phyloP scores from a whole-genome alignment of 2,797 vertebrate species.

The Coendou prehensilis region DNA sequence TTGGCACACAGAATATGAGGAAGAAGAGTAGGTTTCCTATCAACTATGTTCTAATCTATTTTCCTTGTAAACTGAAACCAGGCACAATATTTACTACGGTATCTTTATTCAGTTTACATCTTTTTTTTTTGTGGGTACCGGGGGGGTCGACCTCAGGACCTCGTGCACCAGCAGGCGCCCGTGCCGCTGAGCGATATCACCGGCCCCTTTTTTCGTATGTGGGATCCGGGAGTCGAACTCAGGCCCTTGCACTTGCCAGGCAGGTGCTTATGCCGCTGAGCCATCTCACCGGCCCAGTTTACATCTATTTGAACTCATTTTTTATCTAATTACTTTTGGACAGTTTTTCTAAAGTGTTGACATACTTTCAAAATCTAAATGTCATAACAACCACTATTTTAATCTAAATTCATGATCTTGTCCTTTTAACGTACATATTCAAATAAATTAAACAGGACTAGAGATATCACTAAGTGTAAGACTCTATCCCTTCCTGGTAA shows the following conservation, averaged over 20 bases:
- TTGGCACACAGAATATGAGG: background rate
- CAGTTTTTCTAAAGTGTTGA: background rate
- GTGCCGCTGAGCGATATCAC: no score
- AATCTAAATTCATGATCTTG: background rate
- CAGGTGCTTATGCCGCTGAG: no score
- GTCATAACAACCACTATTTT: background rate
- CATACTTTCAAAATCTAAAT: constrained; percentile 24
- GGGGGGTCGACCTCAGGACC: no score
- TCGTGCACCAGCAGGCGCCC: no score
- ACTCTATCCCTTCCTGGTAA: background rate
- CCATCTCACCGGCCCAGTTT: background rate
- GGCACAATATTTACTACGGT: background rate
- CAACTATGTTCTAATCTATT: background rate
- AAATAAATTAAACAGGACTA: constrained; percentile 40
- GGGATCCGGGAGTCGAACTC: no score
- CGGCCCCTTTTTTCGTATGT: no score
- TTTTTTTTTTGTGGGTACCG: background rate
- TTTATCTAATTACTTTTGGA: constrained; percentile 1
- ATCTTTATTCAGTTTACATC: background rate
- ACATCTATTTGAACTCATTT: constrained; percentile 19
- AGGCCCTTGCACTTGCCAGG: no score
- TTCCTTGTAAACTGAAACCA: background rate
- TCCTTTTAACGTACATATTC: background rate
- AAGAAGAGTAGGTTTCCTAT: background rate
- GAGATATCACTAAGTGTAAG: background rate